A percentile compares a stretch with the other conserved stretches of the same genome.
These are phyloP conservation scores for Caenorhabditis japonica DNA, from an alignment of 2,888 invertebrate genomes.

Conservation along the genomic window DNA sequence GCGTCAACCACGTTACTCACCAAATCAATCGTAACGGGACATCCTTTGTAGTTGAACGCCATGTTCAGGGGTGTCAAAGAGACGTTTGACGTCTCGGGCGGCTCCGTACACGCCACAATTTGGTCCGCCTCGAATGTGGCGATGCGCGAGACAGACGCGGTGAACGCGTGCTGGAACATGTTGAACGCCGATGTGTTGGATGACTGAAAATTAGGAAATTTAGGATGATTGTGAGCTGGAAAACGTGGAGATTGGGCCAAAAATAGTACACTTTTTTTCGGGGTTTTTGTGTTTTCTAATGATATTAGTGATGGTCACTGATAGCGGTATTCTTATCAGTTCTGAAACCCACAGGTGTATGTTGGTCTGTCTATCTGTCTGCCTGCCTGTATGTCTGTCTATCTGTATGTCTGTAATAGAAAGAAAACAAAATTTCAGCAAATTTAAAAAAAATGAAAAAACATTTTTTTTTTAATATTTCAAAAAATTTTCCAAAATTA, in stretches of 20 bases:
- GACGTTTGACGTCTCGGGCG: conserved; percentile 39
- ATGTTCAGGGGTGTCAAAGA: conserved; percentile 65
- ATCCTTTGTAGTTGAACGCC: conserved; percentile 63
- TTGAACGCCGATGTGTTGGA: conserved; percentile 52
- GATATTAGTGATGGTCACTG: neutral
- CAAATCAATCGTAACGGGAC: conserved; percentile 61
- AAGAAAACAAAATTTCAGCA: too few relatives aligned
- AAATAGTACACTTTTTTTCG: neutral
- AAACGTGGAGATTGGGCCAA: too few relatives aligned
- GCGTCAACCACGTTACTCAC: too few relatives aligned
- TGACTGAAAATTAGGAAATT: conserved; percentile 45
- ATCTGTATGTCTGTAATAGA: too few relatives aligned
- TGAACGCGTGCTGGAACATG: conserved; percentile 57
- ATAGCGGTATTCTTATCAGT: neutral
- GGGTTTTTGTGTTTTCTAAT: neutral
- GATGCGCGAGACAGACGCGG: conserved; percentile 46
- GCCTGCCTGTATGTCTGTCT: too few relatives aligned
- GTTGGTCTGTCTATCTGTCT: too few relatives aligned
- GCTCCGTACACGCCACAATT: conserved; percentile 37
- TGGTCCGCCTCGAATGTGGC: conserved; percentile 43
- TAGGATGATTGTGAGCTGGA: too few relatives aligned
- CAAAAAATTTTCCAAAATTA: too few relatives aligned
- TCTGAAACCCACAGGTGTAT: too few relatives aligned
- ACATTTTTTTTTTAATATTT: too few relatives aligned
- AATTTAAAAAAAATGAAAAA: too few relatives aligned